phyloP scores from a whole-genome alignment of 2,888 invertebrate genomes.

The Notodonta ziczac region DNA sequence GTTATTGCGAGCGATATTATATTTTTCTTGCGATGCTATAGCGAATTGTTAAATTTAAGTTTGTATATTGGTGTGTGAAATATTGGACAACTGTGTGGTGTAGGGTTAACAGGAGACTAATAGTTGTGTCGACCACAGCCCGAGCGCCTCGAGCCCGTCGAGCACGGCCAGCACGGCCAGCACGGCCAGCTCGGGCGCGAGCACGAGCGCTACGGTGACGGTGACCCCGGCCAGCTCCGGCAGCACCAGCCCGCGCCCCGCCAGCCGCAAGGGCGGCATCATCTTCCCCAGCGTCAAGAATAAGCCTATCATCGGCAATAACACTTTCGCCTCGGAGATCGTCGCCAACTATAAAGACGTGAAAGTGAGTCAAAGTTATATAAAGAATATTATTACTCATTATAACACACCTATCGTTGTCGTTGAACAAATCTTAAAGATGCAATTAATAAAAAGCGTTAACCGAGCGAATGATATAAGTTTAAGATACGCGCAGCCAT shows the following conservation, averaged over 20 bases:
- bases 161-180: slow-evolving; percentile 55
- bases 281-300: slow-evolving; percentile 97
- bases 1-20: slow-evolving; percentile 11
- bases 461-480: slow-evolving; percentile 46
- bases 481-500: slow-evolving; percentile 18
- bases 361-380: slow-evolving; percentile 86
- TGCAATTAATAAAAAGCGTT: slow-evolving; percentile 46
- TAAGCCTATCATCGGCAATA: slow-evolving; percentile 93
- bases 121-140: slow-evolving; percentile 74
- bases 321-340: slow-evolving; percentile 91
- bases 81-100: slow-evolving; percentile 22
- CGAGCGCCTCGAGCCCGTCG: slow-evolving; percentile 77
- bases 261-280: slow-evolving; percentile 90
- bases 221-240: slow-evolving; percentile 65
- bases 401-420: slow-evolving; percentile 43
- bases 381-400: slow-evolving; percentile 49
- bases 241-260: slow-evolving; percentile 76
- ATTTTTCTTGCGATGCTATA: slow-evolving; percentile 17
- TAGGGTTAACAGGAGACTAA: slow-evolving; percentile 62
- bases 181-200: slow-evolving; percentile 37
- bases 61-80: slow-evolving; percentile 20
- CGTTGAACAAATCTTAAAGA: slow-evolving; percentile 38
- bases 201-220: slow-evolving; percentile 58
- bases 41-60: slow-evolving; percentile 20
- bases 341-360: slow-evolving; percentile 91